Evolutionary conservation across 2,888 invertebrate species (phyloP).

Genomic region (Polydrusus pterygomalis): DNA sequence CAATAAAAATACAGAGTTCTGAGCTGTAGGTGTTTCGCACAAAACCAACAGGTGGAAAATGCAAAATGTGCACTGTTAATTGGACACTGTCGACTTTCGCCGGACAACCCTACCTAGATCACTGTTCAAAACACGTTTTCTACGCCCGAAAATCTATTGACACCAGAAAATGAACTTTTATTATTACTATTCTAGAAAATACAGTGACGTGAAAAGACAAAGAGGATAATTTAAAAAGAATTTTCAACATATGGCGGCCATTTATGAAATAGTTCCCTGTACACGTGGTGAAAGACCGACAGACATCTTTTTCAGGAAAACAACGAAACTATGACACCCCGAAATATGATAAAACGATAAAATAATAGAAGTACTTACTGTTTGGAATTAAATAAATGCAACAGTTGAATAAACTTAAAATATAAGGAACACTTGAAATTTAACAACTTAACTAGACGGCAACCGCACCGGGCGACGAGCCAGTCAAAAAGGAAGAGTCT

Average conservation of each 20-base stretch:
- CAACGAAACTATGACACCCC: constrained; percentile 20
- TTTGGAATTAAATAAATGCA: constrained; percentile 67
- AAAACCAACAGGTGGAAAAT: constrained; percentile 53
- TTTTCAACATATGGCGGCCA: constrained; percentile 70
- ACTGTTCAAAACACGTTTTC: constrained; percentile 24
- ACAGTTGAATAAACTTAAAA: constrained; percentile 64
- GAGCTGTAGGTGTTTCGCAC: constrained; percentile 4
- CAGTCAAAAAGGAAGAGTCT: constrained; percentile 70
- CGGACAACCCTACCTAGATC: constrained; percentile 29
- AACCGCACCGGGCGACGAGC: constrained; percentile 70
- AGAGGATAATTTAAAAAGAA: constrained; percentile 37
- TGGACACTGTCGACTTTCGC: constrained; percentile 48
- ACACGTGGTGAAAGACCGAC: constrained; percentile 67
- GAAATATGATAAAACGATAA: constrained; percentile 41
- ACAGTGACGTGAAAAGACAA: background rate
- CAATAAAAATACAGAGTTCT: background rate
- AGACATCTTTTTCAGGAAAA: constrained; percentile 32
- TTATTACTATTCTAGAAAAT: background rate
- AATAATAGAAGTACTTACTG: constrained; percentile 63
- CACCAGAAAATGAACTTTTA: constrained; percentile 9
- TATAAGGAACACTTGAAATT: constrained; percentile 65
- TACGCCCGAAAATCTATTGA: constrained; percentile 25
- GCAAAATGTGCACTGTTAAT: constrained; percentile 41
- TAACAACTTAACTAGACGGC: constrained; percentile 67
- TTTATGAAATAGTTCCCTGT: constrained; percentile 64